These are phyloP conservation scores for Diachrysia chrysitis DNA, from an alignment of 2,888 invertebrate genomes.

Conservation along the genomic window DNA sequence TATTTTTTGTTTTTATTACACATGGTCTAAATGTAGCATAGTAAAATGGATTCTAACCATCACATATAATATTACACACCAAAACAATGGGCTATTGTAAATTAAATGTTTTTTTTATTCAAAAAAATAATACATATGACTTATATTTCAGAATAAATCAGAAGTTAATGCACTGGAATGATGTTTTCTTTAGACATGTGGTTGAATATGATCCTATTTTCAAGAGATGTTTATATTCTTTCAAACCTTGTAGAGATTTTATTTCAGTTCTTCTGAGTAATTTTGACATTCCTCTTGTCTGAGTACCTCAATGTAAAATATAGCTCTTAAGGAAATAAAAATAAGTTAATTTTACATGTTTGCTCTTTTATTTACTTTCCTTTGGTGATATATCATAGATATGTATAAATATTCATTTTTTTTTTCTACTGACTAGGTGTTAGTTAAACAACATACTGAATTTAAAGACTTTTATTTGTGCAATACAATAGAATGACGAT, in stretches of 20 bases:
- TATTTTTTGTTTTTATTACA: background rate
- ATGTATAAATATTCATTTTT: no score
- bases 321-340: background rate
- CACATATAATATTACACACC: background rate
- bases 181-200: conserved; percentile 17
- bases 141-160: conserved; percentile 63
- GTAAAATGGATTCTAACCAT: background rate
- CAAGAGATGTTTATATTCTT: conserved; percentile 20
- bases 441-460: background rate
- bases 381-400: background rate
- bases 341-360: background rate
- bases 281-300: conserved; percentile 34
- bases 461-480: conserved; percentile 52
- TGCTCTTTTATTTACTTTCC: background rate
- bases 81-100: background rate
- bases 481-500: conserved; percentile 50
- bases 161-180: conserved; percentile 35
- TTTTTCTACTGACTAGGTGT: background rate
- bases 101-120: background rate
- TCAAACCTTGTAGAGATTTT: background rate
- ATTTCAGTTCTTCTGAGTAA: conserved; percentile 17
- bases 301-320: background rate
- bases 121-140: conserved; percentile 20
- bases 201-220: conserved; percentile 11
- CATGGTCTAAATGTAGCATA: background rate